Evolutionary conservation across 2,113 vertebrate species (phyloP).

Genomic region (Ceuthmochares aereus): DNA sequence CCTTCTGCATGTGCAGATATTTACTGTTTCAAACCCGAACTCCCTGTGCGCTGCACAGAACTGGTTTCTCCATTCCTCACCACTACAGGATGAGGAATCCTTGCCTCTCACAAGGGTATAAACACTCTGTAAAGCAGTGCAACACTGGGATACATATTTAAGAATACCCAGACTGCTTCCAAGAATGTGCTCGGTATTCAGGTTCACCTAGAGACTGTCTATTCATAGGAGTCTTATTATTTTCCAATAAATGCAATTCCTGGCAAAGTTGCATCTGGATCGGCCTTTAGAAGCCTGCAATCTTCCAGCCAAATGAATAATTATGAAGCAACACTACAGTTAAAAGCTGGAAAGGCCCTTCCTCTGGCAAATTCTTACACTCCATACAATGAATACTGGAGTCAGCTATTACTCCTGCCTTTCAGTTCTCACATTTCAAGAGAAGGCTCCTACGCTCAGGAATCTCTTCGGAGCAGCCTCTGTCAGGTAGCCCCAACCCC

Average conservation of each 20-base stretch:
- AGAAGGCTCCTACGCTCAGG: neutral
- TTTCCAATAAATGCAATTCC: constrained; percentile 29
- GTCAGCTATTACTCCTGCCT: neutral
- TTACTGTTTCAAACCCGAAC: neutral
- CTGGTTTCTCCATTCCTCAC: neutral
- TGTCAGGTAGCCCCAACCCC: neutral
- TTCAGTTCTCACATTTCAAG: neutral
- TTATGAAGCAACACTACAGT: neutral
- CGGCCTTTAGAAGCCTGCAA: neutral
- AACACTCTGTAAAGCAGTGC: neutral
- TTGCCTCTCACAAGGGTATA: neutral
- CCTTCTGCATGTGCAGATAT: neutral
- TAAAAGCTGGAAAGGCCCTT: constrained; percentile 25
- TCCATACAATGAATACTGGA: neutral
- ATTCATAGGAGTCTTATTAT: neutral
- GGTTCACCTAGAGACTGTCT: neutral
- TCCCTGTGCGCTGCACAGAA: neutral
- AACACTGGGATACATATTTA: neutral
- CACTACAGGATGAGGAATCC: neutral
- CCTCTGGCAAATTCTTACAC: neutral
- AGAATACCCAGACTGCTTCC: neutral
- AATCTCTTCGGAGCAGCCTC: neutral
- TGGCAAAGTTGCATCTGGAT: constrained; percentile 15
- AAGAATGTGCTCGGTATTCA: neutral
- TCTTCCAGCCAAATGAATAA: constrained; percentile 40